Conservation (phyloP, 2,797 vertebrate genomes). For the Anomalospiza imberbis region DNA sequence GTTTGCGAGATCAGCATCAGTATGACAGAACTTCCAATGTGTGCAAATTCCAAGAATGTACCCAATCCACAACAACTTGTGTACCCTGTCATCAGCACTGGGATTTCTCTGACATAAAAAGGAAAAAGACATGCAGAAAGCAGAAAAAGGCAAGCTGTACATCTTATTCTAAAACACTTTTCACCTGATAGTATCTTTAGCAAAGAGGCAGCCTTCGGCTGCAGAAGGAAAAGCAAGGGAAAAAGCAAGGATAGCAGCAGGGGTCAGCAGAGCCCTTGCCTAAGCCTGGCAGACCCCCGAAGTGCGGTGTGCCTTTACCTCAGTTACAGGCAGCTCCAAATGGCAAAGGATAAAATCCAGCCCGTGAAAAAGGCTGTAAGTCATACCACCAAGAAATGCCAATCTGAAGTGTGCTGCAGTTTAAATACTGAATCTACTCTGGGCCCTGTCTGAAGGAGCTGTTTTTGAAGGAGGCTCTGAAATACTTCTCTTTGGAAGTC, state of each 20-base stretch:
- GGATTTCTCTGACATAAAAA: neutral
- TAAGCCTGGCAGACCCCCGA: neutral
- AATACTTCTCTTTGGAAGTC: neutral
- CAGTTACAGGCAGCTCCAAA: neutral
- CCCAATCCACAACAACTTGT: neutral
- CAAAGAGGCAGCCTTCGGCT: neutral
- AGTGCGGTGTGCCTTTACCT: neutral
- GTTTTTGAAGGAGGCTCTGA: neutral
- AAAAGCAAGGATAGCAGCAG: conserved; percentile 21
- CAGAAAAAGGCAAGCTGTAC: neutral
- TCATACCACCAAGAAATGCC: neutral
- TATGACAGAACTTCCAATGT: neutral
- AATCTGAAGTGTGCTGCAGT: neutral
- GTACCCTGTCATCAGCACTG: neutral
- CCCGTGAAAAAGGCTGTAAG: neutral
- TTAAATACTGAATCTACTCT: neutral
- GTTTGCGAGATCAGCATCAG: neutral
- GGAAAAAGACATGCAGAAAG: neutral
- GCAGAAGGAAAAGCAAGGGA: neutral
- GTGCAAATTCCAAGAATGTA: neutral
- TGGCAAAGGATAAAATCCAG: neutral
- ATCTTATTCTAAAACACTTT: neutral
- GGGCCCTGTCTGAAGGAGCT: neutral
- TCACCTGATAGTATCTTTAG: neutral
- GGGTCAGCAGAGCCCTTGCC: conserved; percentile 44